Conservation (phyloP, 2,888 invertebrate species). For the Nebria brevicollis region DNA sequence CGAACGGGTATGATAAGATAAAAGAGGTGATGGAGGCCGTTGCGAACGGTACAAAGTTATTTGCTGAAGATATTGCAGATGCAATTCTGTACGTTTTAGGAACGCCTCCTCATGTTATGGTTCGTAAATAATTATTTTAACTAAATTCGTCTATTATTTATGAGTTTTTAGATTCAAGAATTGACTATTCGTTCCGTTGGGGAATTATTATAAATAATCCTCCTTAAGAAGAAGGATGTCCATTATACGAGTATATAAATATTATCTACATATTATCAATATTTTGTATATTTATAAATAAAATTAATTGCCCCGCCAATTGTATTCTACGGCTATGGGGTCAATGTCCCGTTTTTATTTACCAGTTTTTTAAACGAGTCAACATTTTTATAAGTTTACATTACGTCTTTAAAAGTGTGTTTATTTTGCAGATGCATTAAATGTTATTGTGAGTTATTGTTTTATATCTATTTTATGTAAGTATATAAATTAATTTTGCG, state of each 20-base stretch:
- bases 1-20: not conserved
- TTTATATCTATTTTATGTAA: too few species aligned
- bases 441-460: too few species aligned
- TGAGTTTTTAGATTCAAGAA: constrained; percentile 15
- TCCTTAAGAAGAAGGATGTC: too few species aligned
- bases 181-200: constrained; percentile 14
- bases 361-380: not conserved
- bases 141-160: too few species aligned
- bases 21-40: not conserved
- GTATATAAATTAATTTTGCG: too few species aligned
- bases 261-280: too few species aligned
- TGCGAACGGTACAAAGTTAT: not conserved
- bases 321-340: not conserved
- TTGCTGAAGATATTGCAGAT: constrained; percentile 21
- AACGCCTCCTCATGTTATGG: constrained; percentile 6
- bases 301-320: not conserved
- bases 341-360: not conserved
- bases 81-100: constrained; percentile 16
- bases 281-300: too few species aligned
- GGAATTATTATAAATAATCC: constrained; percentile 7
- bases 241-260: not conserved
- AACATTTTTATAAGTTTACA: not conserved
- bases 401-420: not conserved
- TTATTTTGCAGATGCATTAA: not conserved
- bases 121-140: not conserved